Evolutionary conservation across 2,888 invertebrate genomes (phyloP).

Genomic region (Harpalus rufipes): DNA sequence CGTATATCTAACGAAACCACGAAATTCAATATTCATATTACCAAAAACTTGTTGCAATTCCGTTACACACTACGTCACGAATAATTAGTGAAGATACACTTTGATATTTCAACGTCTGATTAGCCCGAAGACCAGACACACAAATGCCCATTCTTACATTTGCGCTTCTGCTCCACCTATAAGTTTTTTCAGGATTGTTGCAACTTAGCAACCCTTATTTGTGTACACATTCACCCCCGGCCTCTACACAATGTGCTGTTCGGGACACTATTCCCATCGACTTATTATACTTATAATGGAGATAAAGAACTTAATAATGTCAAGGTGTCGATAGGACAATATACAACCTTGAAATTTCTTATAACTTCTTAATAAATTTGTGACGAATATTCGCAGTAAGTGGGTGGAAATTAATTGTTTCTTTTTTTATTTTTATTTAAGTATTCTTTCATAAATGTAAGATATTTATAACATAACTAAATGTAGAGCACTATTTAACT

Average conservation of each 20-base stretch:
- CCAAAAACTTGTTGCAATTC: constrained; percentile 20
- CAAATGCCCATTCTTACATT: constrained; percentile 18
- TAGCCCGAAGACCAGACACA: constrained; percentile 20
- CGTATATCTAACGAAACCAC: not conserved
- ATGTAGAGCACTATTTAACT: not conserved
- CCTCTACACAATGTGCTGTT: constrained; percentile 32
- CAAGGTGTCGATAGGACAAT: constrained; percentile 46
- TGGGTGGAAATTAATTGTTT: constrained; percentile 12
- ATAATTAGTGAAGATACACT: not conserved
- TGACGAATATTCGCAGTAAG: not conserved
- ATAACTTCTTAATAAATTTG: constrained; percentile 4
- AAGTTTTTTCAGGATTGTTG: constrained; percentile 45
- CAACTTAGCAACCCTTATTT: constrained; percentile 61
- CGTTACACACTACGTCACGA: not conserved
- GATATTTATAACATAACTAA: not conserved
- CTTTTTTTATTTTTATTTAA: not conserved
- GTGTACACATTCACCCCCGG: constrained; percentile 35
- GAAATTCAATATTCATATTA: not conserved
- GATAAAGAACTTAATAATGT: constrained; percentile 44
- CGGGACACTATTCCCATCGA: constrained; percentile 32
- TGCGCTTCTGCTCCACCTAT: constrained; percentile 23
- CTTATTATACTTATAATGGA: constrained; percentile 29
- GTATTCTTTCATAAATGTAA: not conserved
- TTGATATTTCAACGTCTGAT: not conserved
- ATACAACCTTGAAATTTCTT: constrained; percentile 49